Evolutionary conservation across 2,888 invertebrate genomes (phyloP).

Genomic region (Rotaria socialis): DNA sequence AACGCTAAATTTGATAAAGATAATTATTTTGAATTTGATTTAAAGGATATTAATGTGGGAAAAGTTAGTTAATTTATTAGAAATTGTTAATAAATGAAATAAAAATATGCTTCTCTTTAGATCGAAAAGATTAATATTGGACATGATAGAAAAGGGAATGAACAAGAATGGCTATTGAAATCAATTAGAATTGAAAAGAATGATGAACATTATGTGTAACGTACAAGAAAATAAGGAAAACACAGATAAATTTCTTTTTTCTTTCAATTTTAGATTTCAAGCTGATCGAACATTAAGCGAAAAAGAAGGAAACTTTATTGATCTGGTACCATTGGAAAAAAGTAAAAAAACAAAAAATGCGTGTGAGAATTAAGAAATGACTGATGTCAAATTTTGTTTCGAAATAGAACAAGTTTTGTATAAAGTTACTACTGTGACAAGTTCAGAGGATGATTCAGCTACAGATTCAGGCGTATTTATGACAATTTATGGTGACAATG

Average conservation of each 20-base stretch:
- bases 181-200: not conserved
- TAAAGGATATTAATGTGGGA: not conserved
- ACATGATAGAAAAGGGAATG: conserved; percentile 16
- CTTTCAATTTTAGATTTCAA: not conserved
- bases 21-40: not conserved
- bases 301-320: not conserved
- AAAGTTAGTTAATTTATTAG: not conserved
- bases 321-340: not conserved
- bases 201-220: not conserved
- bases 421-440: not conserved
- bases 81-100: too few species aligned
- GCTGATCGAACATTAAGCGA: not conserved
- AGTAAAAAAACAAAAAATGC: not conserved
- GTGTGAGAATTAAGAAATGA: not conserved
- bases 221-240: not conserved
- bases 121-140: conserved; percentile 30
- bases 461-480: conserved; percentile 5
- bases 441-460: not conserved
- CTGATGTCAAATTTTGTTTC: not conserved
- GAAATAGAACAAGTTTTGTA: not conserved
- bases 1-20: not conserved
- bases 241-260: not conserved
- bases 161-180: not conserved
- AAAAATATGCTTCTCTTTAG: not conserved
- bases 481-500: not conserved